Conservation (phyloP, 35 echinoderm and acorn worm species). For the Heliocidaris erythrogramma region DNA sequence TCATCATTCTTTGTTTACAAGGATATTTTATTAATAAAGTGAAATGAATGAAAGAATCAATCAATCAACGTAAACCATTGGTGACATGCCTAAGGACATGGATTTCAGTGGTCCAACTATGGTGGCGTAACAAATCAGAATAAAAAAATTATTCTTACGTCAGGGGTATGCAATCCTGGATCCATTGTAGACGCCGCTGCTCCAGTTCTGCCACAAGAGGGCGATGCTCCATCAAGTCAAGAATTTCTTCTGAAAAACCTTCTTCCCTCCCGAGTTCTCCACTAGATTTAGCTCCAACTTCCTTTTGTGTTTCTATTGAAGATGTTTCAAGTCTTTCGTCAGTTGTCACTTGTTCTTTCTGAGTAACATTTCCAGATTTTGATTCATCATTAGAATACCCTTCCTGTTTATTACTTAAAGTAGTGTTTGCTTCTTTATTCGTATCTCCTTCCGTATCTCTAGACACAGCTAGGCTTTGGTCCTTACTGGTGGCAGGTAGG, state of each 20-base stretch:
- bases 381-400: neutral
- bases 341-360: neutral
- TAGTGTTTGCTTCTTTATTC: neutral
- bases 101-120: neutral
- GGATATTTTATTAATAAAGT: no score
- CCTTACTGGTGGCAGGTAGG: neutral
- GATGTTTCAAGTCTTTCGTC: neutral
- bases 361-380: neutral
- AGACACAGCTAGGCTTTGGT: neutral
- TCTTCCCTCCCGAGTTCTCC: no score
- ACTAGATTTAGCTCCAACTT: neutral
- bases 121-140: neutral
- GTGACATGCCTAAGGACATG: no score
- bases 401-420: neutral
- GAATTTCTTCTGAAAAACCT: neutral
- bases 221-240: neutral
- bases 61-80: no score
- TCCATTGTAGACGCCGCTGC: conserved; percentile 67
- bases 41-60: no score
- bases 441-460: neutral
- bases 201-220: conserved; percentile 62
- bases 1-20: no score
- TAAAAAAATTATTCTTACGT: conserved; percentile 48
- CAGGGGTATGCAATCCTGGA: conserved; percentile 62
- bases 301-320: neutral